These are phyloP conservation scores for Corythaeola cristata DNA, from an alignment of 2,113 vertebrate species.

Conservation along the genomic window DNA sequence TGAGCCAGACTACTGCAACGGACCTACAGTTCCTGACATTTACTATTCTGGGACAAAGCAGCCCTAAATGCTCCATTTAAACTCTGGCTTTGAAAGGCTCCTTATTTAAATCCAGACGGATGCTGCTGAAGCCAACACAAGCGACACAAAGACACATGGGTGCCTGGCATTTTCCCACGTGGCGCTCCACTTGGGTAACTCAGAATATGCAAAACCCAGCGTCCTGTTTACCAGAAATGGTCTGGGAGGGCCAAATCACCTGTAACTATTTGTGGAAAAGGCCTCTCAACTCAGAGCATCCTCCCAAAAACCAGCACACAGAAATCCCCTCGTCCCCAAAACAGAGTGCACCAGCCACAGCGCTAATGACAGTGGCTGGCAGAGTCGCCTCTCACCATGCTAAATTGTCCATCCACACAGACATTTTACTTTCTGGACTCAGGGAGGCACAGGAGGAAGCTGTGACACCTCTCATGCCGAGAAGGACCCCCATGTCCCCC, in stretches of 20 bases:
- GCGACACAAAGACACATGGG: background rate
- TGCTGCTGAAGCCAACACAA: background rate
- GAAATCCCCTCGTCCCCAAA: background rate
- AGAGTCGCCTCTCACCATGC: background rate
- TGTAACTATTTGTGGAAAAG: background rate
- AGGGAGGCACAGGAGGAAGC: background rate
- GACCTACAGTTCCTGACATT: background rate
- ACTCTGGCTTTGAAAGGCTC: constrained; percentile 13
- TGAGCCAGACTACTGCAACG: background rate
- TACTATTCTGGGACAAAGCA: constrained; percentile 6
- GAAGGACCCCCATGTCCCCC: rapidly evolving
- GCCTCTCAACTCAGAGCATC: background rate
- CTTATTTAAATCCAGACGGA: background rate
- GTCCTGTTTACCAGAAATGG: background rate
- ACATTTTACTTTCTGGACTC: background rate
- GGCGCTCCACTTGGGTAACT: background rate
- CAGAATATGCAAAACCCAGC: background rate
- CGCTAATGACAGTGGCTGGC: background rate
- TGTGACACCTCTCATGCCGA: background rate
- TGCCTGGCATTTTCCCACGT: background rate
- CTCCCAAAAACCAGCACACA: background rate
- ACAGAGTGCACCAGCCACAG: background rate
- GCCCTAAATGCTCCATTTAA: constrained; percentile 12
- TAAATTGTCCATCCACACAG: background rate
- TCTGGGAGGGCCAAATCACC: background rate